Evolutionary conservation across 2,888 invertebrate genomes (phyloP).

Genomic region (Neria commutata): DNA sequence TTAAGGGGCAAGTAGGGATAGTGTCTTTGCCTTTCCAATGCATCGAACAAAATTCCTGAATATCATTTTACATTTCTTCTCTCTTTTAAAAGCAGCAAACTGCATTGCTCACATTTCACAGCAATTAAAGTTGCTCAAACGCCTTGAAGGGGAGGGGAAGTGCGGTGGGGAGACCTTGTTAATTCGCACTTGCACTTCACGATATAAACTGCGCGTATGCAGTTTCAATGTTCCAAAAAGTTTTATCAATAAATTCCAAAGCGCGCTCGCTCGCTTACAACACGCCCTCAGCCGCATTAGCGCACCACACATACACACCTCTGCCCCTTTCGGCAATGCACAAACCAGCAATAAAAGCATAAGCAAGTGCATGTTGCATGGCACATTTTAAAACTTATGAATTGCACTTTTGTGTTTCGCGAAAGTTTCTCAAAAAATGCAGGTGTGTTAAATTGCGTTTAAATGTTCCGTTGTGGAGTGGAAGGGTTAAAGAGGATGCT

Average conservation of each 20-base stretch:
- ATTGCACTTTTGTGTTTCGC: neutral
- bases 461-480: no score
- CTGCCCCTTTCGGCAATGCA: neutral
- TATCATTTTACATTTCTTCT: no score
- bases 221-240: conserved; percentile 16
- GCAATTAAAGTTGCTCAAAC: neutral
- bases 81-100: no score
- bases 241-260: conserved; percentile 34
- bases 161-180: neutral
- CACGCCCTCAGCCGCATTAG: neutral
- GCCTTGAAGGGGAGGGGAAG: no score
- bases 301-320: neutral
- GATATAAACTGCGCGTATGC: neutral
- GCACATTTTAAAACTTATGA: neutral
- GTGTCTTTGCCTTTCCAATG: no score
- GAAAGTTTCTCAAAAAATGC: neutral
- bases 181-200: neutral
- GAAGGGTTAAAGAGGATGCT: no score
- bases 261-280: neutral
- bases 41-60: no score
- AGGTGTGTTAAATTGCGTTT: conserved; percentile 2
- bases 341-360: neutral
- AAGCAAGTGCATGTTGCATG: neutral
- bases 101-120: no score
- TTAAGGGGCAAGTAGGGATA: no score